Percentiles rank a stretch among this genome's conserved stretches.
Evolutionary conservation across 2,888 invertebrate genomes (phyloP).

Genomic region (Leucania comma): DNA sequence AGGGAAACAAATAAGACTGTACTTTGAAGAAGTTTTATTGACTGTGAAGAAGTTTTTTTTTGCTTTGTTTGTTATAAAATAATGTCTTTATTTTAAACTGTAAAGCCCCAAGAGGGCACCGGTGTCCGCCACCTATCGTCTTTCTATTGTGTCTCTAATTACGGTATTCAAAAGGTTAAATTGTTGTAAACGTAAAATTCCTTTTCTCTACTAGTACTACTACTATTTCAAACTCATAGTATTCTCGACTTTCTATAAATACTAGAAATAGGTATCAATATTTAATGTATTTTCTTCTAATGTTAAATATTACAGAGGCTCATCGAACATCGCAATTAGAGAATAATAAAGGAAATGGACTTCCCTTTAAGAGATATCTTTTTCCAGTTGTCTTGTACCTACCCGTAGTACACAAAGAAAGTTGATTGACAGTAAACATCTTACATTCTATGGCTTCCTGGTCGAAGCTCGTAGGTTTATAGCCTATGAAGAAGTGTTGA

Average conservation of each 20-base stretch:
- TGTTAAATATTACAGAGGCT: not conserved
- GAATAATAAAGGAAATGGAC: constrained; percentile 23
- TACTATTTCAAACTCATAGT: not conserved
- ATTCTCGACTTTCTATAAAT: not conserved
- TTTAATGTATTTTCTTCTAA: not conserved
- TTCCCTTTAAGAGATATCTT: constrained; percentile 26
- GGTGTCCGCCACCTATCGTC: no score
- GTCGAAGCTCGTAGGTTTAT: constrained; percentile 8
- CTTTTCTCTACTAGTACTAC: no score
- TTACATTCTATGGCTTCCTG: constrained; percentile 21
- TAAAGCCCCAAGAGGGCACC: no score
- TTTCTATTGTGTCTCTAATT: no score
- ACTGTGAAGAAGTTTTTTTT: no score
- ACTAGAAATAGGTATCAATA: constrained; percentile 3
- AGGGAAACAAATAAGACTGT: no score
- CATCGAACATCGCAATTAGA: constrained; percentile 22
- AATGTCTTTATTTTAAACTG: no score
- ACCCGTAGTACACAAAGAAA: constrained; percentile 18
- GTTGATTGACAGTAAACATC: constrained; percentile 21
- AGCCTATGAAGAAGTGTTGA: constrained; percentile 23
- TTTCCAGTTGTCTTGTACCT: constrained; percentile 8
- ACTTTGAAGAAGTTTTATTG: no score
- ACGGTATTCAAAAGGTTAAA: no score
- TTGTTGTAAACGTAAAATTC: no score
- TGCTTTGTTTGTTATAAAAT: no score